phyloP scores from a whole-genome alignment of 2,888 invertebrate genomes.

The Cantharis lateralis region DNA sequence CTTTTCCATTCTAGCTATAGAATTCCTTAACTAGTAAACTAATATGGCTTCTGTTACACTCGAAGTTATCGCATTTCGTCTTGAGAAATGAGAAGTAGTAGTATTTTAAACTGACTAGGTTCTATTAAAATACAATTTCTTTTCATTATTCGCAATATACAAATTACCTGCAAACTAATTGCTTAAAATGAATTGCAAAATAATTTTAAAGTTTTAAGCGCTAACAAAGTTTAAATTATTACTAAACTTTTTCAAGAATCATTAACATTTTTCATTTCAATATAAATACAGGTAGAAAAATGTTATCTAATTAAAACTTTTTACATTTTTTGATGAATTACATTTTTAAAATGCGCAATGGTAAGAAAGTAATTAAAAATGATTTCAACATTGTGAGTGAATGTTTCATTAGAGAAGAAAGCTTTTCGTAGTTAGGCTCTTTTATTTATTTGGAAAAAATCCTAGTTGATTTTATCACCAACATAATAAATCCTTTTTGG shows the following conservation, averaged over 20 bases:
- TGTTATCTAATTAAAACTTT: not conserved
- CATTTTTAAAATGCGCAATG: not conserved
- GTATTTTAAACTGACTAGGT: constrained; percentile 9
- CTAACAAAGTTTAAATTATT: constrained; percentile 14
- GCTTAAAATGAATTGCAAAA: not conserved
- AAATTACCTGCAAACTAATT: not conserved
- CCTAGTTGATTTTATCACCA: constrained; percentile 21
- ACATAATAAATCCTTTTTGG: constrained; percentile 24
- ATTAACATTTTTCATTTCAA: not conserved
- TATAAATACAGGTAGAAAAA: not conserved
- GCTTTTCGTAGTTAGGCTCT: not conserved
- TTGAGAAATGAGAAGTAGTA: no score
- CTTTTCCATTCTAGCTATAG: constrained; percentile 19
- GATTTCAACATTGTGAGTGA: not conserved
- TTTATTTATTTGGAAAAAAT: constrained; percentile 17
- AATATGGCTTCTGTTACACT: constrained; percentile 23
- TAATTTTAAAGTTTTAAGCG: not conserved
- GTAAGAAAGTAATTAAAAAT: not conserved
- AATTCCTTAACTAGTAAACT: constrained; percentile 25
- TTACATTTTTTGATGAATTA: not conserved
- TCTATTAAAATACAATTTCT: not conserved
- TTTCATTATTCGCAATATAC: constrained; percentile 11
- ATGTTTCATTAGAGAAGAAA: not conserved
- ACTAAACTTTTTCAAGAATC: not conserved
- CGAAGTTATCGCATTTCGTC: constrained; percentile 15